Percentiles rank a stretch among this genome's conserved stretches.
Conservation (phyloP, 2,888 invertebrate species). For the Caenorhabditis plicata region DNA sequence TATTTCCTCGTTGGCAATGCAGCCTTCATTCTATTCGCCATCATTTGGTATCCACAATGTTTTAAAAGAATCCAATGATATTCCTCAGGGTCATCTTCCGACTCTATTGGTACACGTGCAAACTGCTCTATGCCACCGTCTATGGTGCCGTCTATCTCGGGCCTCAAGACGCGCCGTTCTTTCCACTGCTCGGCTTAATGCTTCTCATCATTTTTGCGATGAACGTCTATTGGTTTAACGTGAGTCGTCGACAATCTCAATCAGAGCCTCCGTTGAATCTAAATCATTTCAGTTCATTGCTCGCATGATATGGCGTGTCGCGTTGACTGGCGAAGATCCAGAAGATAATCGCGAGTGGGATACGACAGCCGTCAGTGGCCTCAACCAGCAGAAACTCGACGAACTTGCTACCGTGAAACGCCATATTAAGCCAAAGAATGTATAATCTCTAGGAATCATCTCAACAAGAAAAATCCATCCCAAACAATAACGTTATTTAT, state of each 20-base stretch:
- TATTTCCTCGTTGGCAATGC: constrained; percentile 46
- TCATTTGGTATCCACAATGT: constrained; percentile 38
- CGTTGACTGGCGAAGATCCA: constrained; percentile 55
- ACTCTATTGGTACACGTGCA: constrained; percentile 54
- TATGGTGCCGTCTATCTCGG: constrained; percentile 54
- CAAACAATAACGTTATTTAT: too few species aligned
- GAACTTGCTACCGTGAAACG: constrained; percentile 29
- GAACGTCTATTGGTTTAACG: constrained; percentile 59
- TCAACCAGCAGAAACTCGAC: constrained; percentile 34
- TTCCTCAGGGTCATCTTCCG: constrained; percentile 47
- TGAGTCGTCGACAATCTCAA: constrained; percentile 15
- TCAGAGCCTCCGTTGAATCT: background rate
- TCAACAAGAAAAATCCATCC: too few species aligned
- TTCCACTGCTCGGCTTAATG: constrained; percentile 48
- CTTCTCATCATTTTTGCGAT: constrained; percentile 46
- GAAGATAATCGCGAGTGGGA: constrained; percentile 58
- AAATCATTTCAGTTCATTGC: constrained; percentile 43
- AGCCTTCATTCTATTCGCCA: constrained; percentile 49
- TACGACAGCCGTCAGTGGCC: constrained; percentile 43
- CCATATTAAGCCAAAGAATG: constrained; percentile 29
- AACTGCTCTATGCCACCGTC: constrained; percentile 51
- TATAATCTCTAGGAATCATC: too few species aligned
- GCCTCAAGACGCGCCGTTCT: constrained; percentile 49
- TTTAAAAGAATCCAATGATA: background rate
- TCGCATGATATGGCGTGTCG: constrained; percentile 52